Base-by-base conservation (phyloP, 1,140 invertebrate species). In the Centruroides vittatus region DNA sequence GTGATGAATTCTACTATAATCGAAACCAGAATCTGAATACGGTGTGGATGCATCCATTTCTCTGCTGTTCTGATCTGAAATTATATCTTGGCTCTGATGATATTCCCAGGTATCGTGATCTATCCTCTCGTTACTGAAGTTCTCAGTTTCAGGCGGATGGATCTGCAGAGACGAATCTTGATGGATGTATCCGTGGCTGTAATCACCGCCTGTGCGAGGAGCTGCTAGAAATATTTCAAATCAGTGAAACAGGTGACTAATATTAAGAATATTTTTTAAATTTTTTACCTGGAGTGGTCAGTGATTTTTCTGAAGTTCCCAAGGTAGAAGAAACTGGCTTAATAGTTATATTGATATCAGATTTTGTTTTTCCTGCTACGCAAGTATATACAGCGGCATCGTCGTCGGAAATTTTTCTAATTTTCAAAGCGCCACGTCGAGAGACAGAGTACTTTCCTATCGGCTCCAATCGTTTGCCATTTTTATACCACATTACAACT, bases 301-400 rank as follows among this genome's bases (percentile, higher is more conserved):
- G 41, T 41, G 41, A 41, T 41, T 41, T 41, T 41, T 41, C 41
- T 41, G 41, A 41, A 41, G 41, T 41, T 41, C 41, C 41, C 41
- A 41, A 41, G 41, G 41, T 41, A 41, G 41, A 41, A 41, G 41
- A 41, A 41, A 41, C 41, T 41, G 41, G 41, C 5, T 41, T 41
- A 41, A 41, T 41, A 41, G 41, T 41, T 41, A 41, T 41, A 8
- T 41, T 41, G 50, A 73, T 67, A 60, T 72, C 71, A 34, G 70
- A 70, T 35, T 67, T 57, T 10, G 66, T 63, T 48, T 59, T 46
- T 34, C 67, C 69, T 50, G 66, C 71, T 48, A 85, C 79, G 69
- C 91, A 94, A 0, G 85, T 86, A 70, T 93, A 94, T 5, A 85
- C 74, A 11, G 89, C 89, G 55, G 81, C 81, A 72, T 93, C 89